Base-by-base conservation (phyloP, 2,797 vertebrate species). In the Sebastes itinus region DNA sequence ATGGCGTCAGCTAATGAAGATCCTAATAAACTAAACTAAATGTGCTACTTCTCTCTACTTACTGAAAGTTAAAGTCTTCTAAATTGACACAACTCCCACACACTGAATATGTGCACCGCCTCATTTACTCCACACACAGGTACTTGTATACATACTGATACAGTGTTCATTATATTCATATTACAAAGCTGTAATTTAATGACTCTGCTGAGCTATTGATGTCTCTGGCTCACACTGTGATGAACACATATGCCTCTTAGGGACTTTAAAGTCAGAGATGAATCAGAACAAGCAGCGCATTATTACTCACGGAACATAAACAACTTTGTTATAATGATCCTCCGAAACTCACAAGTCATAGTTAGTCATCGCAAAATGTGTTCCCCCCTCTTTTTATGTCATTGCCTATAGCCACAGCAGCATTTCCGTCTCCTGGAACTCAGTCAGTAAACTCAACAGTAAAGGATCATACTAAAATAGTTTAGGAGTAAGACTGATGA, bases 161-260 rank as follows among this genome's bases (percentile, higher is more conserved):
- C 20, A 38, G 61, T 61, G 38, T 81, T 87, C 78, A 80, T 87
- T 84, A 74, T 76, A 62, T 82, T 82, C 67, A 82, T 46, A 75
- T 78, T 88, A 86, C 13, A 71, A 27, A 46, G 16, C 59, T 74
- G 58, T 72, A 25, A 78, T 66, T 73, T 55, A 75, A 79, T 82
- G 72, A 71, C 68, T 84, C 30, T 1, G 5, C 18, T 81, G 65
- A 72, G 69, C 58, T 77, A 72, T 58, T 71, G 72, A 58, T 72
- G 77, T 69, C 54, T 72, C 23, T 7, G 28, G 11, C 55, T 81
- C 75, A 23, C 35, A 66, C 64, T 66, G 75, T 56, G 35, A 76
- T 54, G 42, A 32, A 7, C 14, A 60, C 30, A 58, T 35, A 27
- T 55, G 18, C 59, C 55, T 74, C 55, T 33, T 22, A 22, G 25